phyloP scores from a whole-genome alignment of 1,140 invertebrate species.

The Heterodera carotae region DNA sequence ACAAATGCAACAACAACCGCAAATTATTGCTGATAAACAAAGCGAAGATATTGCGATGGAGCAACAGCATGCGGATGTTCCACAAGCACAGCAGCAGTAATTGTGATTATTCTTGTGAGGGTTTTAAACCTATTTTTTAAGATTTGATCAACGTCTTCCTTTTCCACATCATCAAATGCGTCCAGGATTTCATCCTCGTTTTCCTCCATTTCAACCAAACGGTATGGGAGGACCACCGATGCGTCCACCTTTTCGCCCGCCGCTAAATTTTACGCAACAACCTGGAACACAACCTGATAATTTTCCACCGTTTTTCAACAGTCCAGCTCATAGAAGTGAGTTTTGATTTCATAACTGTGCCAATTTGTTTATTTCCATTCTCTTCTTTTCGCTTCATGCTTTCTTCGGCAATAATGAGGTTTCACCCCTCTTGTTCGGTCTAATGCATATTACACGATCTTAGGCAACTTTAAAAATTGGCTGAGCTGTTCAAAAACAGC shows the following conservation, averaged over 20 bases:
- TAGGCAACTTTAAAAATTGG: no score
- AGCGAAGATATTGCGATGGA: not conserved
- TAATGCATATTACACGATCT: no score
- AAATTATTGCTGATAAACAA: not conserved
- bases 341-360: no score
- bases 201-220: not conserved
- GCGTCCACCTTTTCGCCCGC: slow-evolving; percentile 5
- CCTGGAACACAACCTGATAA: not conserved
- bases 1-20: not conserved
- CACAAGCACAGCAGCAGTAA: not conserved
- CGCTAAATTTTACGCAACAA: not conserved
- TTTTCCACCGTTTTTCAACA: slow-evolving; percentile 10
- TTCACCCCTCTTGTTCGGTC: no score
- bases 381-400: no score
- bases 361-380: no score
- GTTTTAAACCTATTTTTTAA: not conserved
- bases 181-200: not conserved
- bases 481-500: no score
- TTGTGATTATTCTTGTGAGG: not conserved
- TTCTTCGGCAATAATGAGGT: no score
- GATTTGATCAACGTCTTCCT: not conserved
- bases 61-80: not conserved
- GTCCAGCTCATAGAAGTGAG: slow-evolving; percentile 1
- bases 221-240: slow-evolving; percentile 5
- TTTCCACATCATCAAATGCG: slow-evolving; percentile 14